These are phyloP conservation scores for Calycopis cecrops DNA, from an alignment of 1,140 invertebrate genomes.

Conservation along the genomic window DNA sequence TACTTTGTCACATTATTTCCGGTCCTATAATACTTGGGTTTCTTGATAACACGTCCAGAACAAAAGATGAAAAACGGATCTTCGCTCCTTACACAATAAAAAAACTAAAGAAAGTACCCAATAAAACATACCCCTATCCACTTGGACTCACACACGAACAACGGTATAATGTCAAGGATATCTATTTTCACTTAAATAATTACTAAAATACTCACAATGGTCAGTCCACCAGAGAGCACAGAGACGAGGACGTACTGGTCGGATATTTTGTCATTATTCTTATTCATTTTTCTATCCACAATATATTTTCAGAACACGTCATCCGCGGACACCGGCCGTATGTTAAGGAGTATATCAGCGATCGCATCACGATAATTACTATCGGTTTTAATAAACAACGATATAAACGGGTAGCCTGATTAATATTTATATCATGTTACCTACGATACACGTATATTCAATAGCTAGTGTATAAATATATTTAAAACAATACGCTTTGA, in stretches of 20 bases:
- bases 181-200: no score
- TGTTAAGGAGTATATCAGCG: constrained; percentile 39
- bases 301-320: constrained; percentile 31
- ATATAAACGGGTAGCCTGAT: constrained; percentile 20
- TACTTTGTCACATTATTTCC: no score
- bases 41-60: no score
- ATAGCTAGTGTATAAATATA: no score
- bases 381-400: constrained; percentile 45
- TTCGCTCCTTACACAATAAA: no score
- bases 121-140: no score
- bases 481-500: background rate
- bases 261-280: constrained; percentile 27
- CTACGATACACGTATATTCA: no score
- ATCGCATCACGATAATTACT: constrained; percentile 58
- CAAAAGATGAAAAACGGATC: no score
- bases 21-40: no score
- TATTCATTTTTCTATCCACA: constrained; percentile 22
- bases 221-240: constrained; percentile 32
- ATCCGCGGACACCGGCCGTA: constrained; percentile 29
- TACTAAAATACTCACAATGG: constrained; percentile 37
- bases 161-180: no score
- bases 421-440: background rate
- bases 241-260: constrained; percentile 29
- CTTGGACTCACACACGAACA: no score
- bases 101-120: no score